Evolutionary conservation across 2,888 invertebrate genomes (phyloP).

Genomic region (Chironomus tentans): DNA sequence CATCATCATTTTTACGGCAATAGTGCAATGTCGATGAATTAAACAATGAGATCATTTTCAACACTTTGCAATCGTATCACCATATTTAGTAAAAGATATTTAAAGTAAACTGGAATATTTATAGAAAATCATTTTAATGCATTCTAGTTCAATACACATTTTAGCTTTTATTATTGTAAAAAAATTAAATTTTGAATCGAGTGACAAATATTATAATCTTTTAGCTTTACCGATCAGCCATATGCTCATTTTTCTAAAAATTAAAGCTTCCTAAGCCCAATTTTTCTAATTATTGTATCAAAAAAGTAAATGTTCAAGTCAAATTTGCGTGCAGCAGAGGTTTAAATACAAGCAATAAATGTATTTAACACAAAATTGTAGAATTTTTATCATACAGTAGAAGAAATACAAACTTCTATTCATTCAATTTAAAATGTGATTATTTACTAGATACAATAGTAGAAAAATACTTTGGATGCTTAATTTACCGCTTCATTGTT

Average conservation of each 20-base stretch:
- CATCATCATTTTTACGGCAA: not conserved
- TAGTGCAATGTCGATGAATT: no score
- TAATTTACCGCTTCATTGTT: not conserved
- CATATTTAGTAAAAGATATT: not conserved
- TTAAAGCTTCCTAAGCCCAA: no score
- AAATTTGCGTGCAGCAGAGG: not conserved
- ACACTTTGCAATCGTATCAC: not conserved
- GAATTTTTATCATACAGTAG: not conserved
- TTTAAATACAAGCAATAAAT: not conserved
- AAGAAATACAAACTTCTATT: no score
- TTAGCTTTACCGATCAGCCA: no score
- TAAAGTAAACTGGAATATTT: not conserved
- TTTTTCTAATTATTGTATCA: no score
- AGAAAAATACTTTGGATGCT: not conserved
- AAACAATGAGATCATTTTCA: conserved; percentile 8
- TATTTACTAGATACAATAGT: not conserved
- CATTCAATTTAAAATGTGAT: no score
- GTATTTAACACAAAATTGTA: not conserved
- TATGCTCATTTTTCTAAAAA: no score
- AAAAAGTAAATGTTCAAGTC: no score
- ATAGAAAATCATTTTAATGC: not conserved
- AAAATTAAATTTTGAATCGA: no score
- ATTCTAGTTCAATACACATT: not conserved
- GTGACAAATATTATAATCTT: no score
- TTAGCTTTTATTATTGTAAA: not conserved